Evolutionary conservation across 2,797 vertebrate species (phyloP), one percentile per base, ranked within the genome.

Genomic region (Microcaecilia unicolor): DNA sequence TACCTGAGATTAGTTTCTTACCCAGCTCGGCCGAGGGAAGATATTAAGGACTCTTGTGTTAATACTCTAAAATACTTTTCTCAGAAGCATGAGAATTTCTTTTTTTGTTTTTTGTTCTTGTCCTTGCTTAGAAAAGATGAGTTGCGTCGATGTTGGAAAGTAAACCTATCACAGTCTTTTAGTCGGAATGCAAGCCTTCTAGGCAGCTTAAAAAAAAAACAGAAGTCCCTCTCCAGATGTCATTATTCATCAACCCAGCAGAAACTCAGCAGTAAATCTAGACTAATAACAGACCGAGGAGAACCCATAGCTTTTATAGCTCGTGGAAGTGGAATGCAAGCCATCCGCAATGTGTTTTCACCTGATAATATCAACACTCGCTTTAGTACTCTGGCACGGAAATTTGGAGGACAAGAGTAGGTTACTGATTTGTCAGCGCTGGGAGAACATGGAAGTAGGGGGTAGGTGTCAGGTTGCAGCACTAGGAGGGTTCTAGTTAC

Each of bases 191-290:
- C 32, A 41, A 18, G 21, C 51, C 54, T 76, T 58, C 60, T 41
- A 21, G 31, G 37, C 32, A 64, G 55, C 46, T 58, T 49, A 69
- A 59, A 49, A 73, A 64, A 59, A 49, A 73, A 64, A 76, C 80
- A 78, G 81, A 76, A 64, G 55, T n/a, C n/a, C 47, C 31, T 55
- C 58, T 62, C 69, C 72, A 70, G 66, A 64, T 64, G 47, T 22
- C 50, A 61, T 70, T 68, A 76, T 74, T 74, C 57, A 67, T 47
- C 4, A 16, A 19, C 1, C 0, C 38, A 58, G 41, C 26, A 63
- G 58, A 68, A 58, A 61, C 36, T 31, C 60, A 53, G 37, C 55
- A 48, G 47, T 58, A 58, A 51, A 65, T 58, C 34, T 67, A 63
- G 33, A 37, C 45, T 41, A 37, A 56, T 62, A 53, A 31, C 48